Evolutionary conservation across 2,797 vertebrate species (phyloP), one percentile per base, ranked within the genome.

Genomic region (Pangasius sanitwongsei): DNA sequence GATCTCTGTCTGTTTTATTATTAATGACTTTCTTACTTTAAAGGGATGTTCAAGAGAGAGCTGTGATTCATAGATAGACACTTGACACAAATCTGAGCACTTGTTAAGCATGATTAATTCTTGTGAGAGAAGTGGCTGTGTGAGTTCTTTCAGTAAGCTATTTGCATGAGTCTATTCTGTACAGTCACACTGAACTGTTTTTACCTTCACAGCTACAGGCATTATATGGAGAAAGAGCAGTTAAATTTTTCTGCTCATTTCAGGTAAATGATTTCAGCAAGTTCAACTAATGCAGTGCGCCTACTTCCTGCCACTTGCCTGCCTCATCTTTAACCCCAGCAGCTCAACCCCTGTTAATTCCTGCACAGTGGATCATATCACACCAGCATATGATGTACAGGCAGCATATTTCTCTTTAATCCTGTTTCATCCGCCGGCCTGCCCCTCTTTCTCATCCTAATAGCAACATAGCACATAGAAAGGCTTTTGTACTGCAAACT

Each of bases 391-490:
- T 95, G n/a, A 94, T 93, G 95, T 94, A 96, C 94, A 93, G 93
- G 90, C 96, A 96, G 96, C 94, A 94, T 93, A 90, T 94, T 95
- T 94, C 93, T 95, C 88, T 92, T 94, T 97, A 97, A 98, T 97
- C 96, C 95, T 93, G 93, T 97, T 95, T 95, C 94, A 95, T 96
- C 95, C 95, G 96, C 94, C 97, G 94, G 92, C 91, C 95, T 95
- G 95, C 95, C 95, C 95, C 96, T 97, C 96, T 95, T 97, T 95
- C 93, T 96, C 95, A 95, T 96, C 95, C 94, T 94, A 94, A 94
- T 92, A 94, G 94, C 41, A 23, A 95, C 93, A 96, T 96, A 97
- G 93, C 92, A 37, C 94, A 94, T 92, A 92, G 86, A 89, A 95
- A 94, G 93, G 93, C 95, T 93, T 94, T 95, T 95, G 94, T 94